These are phyloP conservation scores for Meiosimyza decipiens DNA, from an alignment of 2,888 invertebrate species.

Conservation along the genomic window DNA sequence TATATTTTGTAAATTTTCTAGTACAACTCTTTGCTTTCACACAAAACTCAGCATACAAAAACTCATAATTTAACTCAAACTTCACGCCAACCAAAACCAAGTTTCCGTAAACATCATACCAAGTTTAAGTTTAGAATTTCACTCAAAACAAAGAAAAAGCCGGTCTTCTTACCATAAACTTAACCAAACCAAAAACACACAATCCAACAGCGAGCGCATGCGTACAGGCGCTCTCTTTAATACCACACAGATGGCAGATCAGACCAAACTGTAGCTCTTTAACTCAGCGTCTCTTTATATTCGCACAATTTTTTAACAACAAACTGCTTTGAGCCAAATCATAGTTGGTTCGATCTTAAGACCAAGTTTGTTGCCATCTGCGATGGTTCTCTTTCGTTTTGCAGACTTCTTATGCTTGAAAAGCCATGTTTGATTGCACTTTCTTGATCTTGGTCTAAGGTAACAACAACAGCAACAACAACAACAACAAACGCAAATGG, in stretches of 20 bases:
- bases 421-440: background rate
- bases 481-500: constrained; percentile 16
- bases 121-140: constrained; percentile 6
- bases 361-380: too few relatives aligned
- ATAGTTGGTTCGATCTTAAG: background rate
- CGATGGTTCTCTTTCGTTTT: background rate
- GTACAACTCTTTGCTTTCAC: background rate
- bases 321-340: constrained; percentile 1
- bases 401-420: background rate
- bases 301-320: too few relatives aligned
- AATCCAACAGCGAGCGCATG: background rate
- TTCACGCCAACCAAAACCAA: background rate
- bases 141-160: constrained; percentile 3
- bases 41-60: background rate
- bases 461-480: background rate
- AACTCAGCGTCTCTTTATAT: background rate
- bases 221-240: background rate
- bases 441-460: constrained; percentile 3
- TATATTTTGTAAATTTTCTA: too few relatives aligned
- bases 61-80: background rate
- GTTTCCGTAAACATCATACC: background rate
- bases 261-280: background rate
- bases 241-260: background rate
- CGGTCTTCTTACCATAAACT: constrained; percentile 2
- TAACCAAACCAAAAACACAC: background rate